Evolutionary conservation across 2,888 invertebrate genomes (phyloP).

Genomic region (Dioctria linearis): DNA sequence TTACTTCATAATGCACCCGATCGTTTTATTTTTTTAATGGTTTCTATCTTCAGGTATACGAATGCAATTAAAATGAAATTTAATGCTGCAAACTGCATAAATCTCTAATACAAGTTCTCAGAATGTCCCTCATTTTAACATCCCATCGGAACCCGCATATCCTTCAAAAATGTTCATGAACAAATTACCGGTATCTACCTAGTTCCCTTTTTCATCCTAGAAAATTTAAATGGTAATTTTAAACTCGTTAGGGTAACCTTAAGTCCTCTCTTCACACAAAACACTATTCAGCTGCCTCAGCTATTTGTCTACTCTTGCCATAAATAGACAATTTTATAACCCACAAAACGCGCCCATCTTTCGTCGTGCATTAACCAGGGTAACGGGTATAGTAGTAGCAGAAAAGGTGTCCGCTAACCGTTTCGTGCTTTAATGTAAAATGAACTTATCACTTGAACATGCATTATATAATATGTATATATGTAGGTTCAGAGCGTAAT

Average conservation of each 20-base stretch:
- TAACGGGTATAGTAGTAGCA: neutral
- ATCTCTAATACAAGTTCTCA: no score
- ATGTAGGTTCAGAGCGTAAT: no score
- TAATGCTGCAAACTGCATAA: no score
- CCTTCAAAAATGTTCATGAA: no score
- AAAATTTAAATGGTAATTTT: constrained; percentile 3
- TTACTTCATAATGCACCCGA: no score
- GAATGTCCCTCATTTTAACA: no score
- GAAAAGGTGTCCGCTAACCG: neutral
- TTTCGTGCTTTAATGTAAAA: neutral
- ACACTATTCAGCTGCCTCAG: neutral
- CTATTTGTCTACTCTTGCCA: neutral
- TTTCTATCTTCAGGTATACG: no score
- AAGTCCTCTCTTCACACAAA: neutral
- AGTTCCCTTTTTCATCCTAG: neutral
- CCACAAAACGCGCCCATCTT: neutral
- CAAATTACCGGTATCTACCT: no score
- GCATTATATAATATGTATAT: neutral
- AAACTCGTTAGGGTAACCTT: neutral
- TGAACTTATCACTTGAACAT: neutral
- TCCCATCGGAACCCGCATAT: no score
- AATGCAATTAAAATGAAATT: no score
- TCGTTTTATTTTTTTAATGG: no score
- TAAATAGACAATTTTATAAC: neutral
- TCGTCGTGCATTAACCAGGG: no score